phyloP scores from a whole-genome alignment of 92 coral and sea anemone species.

The Actinostola sp. region DNA sequence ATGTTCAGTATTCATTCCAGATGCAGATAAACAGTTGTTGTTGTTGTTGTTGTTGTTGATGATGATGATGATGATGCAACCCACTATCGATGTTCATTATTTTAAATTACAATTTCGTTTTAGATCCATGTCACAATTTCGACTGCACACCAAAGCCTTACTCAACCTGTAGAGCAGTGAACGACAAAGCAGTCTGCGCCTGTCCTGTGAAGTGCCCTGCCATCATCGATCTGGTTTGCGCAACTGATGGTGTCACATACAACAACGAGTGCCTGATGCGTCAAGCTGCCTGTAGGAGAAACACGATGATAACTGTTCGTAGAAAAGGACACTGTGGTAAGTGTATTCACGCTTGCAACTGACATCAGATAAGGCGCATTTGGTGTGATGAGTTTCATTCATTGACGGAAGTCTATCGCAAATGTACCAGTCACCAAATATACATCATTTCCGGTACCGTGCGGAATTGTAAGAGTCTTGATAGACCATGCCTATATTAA shows the following conservation, averaged over 20 bases:
- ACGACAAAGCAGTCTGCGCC: constrained; percentile 76
- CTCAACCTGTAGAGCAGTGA: constrained; percentile 47
- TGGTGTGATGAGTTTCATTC: too few relatives aligned
- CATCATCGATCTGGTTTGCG: constrained; percentile 65
- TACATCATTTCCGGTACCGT: too few relatives aligned
- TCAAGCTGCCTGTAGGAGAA: constrained; percentile 60
- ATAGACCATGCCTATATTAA: too few relatives aligned
- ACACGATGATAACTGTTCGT: constrained; percentile 38
- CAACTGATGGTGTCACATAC: constrained; percentile 67
- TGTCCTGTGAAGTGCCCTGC: constrained; percentile 73
- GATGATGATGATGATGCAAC: too few relatives aligned
- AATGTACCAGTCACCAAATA: too few relatives aligned
- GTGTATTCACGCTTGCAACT: too few relatives aligned
- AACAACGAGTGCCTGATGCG: constrained; percentile 72
- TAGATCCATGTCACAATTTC: constrained; percentile 9
- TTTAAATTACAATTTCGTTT: too few relatives aligned
- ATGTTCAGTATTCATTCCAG: background rate
- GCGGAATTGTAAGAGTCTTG: too few relatives aligned
- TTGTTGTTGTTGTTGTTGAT: background rate
- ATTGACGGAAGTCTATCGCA: too few relatives aligned
- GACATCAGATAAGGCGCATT: too few relatives aligned
- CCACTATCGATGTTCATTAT: too few relatives aligned
- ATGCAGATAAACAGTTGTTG: background rate
- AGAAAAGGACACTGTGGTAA: constrained; percentile 85
- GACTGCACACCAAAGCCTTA: constrained; percentile 17